phyloP scores from a whole-genome alignment of 2,113 vertebrate species.

The Cinclus mexicanus region DNA sequence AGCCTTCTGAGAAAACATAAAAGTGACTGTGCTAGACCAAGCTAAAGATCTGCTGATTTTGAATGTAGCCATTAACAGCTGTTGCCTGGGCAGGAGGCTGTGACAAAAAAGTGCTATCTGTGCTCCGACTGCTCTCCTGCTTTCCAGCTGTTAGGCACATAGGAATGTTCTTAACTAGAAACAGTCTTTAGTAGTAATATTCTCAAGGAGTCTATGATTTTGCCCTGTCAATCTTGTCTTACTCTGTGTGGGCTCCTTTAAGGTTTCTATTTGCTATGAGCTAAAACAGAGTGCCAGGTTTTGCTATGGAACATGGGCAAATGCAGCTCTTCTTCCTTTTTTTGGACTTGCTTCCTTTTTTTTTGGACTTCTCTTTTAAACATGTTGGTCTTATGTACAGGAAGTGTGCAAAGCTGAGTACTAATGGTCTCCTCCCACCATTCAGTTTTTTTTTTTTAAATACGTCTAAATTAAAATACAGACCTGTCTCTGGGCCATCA shows the following conservation, averaged over 20 bases:
- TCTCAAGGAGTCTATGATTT: neutral
- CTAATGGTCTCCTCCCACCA: neutral
- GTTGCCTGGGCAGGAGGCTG: neutral
- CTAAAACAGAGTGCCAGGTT: neutral
- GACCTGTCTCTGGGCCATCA: rapidly evolving
- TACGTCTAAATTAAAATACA: neutral
- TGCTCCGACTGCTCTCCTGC: neutral
- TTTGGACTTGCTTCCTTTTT: neutral
- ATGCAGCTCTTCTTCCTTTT: neutral
- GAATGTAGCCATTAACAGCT: neutral
- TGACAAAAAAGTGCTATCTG: neutral
- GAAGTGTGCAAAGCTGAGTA: neutral
- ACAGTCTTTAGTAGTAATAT: neutral
- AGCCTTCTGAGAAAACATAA: neutral
- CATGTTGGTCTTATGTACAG: neutral
- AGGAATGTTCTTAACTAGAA: neutral
- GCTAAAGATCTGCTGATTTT: neutral
- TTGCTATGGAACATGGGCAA: neutral
- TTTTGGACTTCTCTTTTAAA: neutral
- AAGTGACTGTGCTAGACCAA: neutral
- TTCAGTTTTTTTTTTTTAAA: neutral
- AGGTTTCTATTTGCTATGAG: neutral
- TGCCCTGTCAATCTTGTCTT: neutral
- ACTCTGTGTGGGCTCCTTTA: neutral
- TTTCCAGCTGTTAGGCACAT: neutral